phyloP scores from a whole-genome alignment of 1,140 invertebrate genomes.

The Calliphora vicina region DNA sequence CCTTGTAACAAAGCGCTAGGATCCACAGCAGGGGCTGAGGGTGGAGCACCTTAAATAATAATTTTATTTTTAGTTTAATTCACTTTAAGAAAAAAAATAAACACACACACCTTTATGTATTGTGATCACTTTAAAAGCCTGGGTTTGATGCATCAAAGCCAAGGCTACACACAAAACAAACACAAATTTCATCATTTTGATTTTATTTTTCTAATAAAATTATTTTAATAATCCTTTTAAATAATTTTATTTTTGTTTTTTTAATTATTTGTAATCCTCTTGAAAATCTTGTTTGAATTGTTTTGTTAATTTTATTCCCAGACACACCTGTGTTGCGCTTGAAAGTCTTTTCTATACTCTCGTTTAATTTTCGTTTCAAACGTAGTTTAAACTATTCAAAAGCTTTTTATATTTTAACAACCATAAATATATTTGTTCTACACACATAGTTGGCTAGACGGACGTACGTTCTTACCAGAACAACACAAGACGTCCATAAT shows the following conservation, averaged over 20 bases:
- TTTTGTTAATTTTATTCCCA: not conserved
- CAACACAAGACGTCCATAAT: not conserved
- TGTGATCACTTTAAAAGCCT: conserved; percentile 8
- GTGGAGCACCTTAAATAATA: not conserved
- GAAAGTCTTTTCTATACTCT: conserved; percentile 8
- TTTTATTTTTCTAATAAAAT: not conserved
- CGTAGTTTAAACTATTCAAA: conserved; percentile 20
- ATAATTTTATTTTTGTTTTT: not conserved
- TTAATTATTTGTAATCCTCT: not conserved
- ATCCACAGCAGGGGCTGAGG: not conserved
- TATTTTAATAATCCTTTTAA: not conserved
- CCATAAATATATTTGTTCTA: not conserved
- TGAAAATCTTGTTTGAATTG: too few relatives aligned
- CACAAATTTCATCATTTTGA: conserved; percentile 18
- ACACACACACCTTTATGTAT: conserved; percentile 11
- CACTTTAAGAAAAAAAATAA: not conserved
- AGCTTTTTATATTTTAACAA: not conserved
- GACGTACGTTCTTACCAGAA: not conserved
- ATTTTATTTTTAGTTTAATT: not conserved
- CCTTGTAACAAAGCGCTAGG: not conserved
- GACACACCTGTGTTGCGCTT: conserved; percentile 14
- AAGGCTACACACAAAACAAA: not conserved
- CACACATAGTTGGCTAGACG: not conserved
- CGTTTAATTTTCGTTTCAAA: not conserved
- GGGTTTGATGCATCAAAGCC: conserved; percentile 1